phyloP scores from a whole-genome alignment of 2,888 invertebrate genomes.

The Trissonchulus latispiculum region DNA sequence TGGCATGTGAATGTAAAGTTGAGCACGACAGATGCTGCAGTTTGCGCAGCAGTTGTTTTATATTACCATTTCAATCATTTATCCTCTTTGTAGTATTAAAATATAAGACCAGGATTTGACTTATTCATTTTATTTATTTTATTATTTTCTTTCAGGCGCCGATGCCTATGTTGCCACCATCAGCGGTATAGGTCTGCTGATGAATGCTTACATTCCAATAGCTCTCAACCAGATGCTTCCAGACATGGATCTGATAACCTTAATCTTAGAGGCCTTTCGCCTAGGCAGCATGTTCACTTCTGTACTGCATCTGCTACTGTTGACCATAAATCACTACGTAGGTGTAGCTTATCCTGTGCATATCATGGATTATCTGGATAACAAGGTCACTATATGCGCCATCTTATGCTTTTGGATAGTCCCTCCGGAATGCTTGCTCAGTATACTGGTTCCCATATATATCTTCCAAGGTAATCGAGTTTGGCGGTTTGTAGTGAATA shows the following conservation, averaged over 20 bases:
- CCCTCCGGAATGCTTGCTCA: slow-evolving; percentile 50
- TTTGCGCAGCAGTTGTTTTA: no score
- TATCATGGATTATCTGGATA: slow-evolving; percentile 55
- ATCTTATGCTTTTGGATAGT: slow-evolving; percentile 53
- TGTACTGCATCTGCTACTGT: slow-evolving; percentile 55
- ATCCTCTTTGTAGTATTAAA: no score
- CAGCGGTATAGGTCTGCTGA: slow-evolving; percentile 50
- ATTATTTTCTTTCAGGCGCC: slow-evolving; percentile 52
- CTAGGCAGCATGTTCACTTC: slow-evolving; percentile 55
- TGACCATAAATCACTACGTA: slow-evolving; percentile 57
- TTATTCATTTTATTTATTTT: no score
- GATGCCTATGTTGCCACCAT: slow-evolving; percentile 53
- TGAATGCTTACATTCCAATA: slow-evolving; percentile 51
- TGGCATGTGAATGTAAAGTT: no score
- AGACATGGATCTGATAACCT: slow-evolving; percentile 17
- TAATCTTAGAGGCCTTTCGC: slow-evolving; percentile 47
- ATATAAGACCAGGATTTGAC: no score
- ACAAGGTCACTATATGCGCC: slow-evolving; percentile 49
- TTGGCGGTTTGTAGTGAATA: no score
- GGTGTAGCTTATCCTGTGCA: slow-evolving; percentile 55
- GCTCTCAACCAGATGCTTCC: slow-evolving; percentile 32
- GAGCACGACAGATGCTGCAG: no score
- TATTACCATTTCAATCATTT: no score
- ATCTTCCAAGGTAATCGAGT: no score
- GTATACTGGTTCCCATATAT: no score